phyloP scores from a whole-genome alignment of 2,113 vertebrate genomes.

The Opisthocomus hoazin region DNA sequence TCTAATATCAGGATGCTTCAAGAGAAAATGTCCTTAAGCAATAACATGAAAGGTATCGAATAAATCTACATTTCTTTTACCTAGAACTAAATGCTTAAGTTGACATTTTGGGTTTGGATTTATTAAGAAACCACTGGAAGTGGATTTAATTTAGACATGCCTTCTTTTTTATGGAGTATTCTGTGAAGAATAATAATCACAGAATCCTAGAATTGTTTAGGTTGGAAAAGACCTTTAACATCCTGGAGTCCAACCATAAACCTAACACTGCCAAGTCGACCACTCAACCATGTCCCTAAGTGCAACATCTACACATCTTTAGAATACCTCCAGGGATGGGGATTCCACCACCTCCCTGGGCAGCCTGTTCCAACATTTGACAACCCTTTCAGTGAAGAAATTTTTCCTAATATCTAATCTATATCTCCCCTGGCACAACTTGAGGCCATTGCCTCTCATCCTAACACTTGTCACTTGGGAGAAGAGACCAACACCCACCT shows the following conservation, averaged over 20 bases:
- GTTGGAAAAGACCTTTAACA: neutral
- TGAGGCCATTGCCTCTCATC: too few species aligned
- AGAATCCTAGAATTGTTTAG: neutral
- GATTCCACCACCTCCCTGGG: neutral
- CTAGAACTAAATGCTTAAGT: neutral
- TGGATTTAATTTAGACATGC: neutral
- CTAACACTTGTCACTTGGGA: too few species aligned
- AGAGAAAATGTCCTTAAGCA: neutral
- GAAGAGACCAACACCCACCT: too few species aligned
- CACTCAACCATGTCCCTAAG: neutral
- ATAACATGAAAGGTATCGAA: neutral
- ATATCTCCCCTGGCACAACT: neutral
- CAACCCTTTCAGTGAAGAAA: neutral
- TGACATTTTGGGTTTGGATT: neutral
- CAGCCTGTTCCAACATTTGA: neutral
- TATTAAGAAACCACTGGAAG: neutral
- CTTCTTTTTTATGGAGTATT: neutral
- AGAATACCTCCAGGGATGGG: neutral
- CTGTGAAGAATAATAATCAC: neutral
- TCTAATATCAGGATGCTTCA: neutral
- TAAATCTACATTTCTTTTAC: neutral
- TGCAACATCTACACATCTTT: fast-evolving
- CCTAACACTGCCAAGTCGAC: neutral
- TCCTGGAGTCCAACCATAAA: neutral
- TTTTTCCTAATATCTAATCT: neutral